These are phyloP conservation scores for Geophilus truncorum DNA, from an alignment of 2,888 invertebrate species.

Conservation along the genomic window DNA sequence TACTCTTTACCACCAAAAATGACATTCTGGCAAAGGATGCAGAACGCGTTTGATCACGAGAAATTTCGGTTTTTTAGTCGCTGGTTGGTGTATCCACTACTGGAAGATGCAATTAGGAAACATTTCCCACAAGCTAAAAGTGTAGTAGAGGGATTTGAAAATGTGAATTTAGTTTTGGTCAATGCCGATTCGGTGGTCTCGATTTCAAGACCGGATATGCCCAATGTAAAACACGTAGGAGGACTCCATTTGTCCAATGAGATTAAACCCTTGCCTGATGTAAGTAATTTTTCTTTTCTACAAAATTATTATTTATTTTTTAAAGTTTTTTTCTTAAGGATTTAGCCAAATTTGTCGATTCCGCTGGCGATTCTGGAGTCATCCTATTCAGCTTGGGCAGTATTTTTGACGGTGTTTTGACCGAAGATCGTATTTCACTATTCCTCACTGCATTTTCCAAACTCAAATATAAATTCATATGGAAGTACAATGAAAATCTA, in stretches of 20 bases:
- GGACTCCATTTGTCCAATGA: not conserved
- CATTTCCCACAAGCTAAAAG: not conserved
- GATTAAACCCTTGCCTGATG: not conserved
- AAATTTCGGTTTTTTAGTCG: not conserved
- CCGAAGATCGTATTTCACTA: not conserved
- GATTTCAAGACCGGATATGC: not conserved
- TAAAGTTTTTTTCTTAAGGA: too few species aligned
- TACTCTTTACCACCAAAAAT: not conserved
- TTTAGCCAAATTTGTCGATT: not conserved
- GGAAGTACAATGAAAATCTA: constrained; percentile 5
- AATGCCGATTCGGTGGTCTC: not conserved
- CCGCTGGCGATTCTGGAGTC: not conserved
- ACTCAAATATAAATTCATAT: not conserved
- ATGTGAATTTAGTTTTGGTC: not conserved
- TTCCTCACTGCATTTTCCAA: not conserved
- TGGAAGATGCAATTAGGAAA: not conserved
- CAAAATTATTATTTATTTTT: not conserved
- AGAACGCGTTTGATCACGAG: not conserved
- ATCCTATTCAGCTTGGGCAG: not conserved
- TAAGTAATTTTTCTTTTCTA: not conserved
- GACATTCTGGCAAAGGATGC: not conserved
- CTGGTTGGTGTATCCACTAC: not conserved
- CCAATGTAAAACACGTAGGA: not conserved
- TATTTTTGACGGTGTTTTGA: not conserved
- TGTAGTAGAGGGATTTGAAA: not conserved